These are phyloP conservation scores for Bursaphelenchus okinawaensis DNA, from an alignment of 2,888 invertebrate genomes.

Conservation along the genomic window DNA sequence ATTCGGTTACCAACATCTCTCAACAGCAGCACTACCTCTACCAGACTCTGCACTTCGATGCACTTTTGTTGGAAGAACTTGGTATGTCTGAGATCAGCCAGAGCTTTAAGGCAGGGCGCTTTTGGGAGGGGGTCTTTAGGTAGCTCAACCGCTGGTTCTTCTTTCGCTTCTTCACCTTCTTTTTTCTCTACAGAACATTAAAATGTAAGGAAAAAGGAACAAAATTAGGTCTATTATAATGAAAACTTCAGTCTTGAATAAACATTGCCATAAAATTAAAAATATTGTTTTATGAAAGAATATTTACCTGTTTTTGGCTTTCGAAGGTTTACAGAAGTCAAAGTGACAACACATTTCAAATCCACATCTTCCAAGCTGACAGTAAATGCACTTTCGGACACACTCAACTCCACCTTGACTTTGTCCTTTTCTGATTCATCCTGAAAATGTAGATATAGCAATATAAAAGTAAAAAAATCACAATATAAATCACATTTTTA, in stretches of 20 bases:
- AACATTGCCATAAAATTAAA: too few species aligned
- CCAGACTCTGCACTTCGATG: constrained; percentile 15
- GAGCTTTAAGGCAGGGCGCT: constrained; percentile 98
- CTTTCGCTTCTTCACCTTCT: constrained; percentile 13
- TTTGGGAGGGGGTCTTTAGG: constrained; percentile 89
- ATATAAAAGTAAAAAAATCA: neutral
- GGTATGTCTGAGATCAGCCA: constrained; percentile 98
- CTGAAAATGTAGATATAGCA: constrained; percentile 1
- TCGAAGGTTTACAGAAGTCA: constrained; percentile 28
- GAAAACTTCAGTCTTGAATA: constrained; percentile 4
- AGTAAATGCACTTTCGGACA: constrained; percentile 3
- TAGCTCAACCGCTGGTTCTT: constrained; percentile 27
- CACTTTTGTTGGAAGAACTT: constrained; percentile 95
- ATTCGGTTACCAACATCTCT: constrained; percentile 89
- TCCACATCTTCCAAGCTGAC: constrained; percentile 5
- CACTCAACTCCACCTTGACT: neutral
- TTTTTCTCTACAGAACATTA: neutral
- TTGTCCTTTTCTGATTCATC: neutral
- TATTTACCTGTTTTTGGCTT: neutral
- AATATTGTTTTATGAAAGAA: too few species aligned
- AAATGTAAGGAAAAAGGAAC: constrained; percentile 9
- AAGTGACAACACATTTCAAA: constrained; percentile 22
- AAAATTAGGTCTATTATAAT: neutral
- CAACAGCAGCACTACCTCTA: constrained; percentile 74
- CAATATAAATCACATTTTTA: neutral